Base-by-base conservation (phyloP, 2,797 vertebrate genomes). In the Lacerta viridis region DNA sequence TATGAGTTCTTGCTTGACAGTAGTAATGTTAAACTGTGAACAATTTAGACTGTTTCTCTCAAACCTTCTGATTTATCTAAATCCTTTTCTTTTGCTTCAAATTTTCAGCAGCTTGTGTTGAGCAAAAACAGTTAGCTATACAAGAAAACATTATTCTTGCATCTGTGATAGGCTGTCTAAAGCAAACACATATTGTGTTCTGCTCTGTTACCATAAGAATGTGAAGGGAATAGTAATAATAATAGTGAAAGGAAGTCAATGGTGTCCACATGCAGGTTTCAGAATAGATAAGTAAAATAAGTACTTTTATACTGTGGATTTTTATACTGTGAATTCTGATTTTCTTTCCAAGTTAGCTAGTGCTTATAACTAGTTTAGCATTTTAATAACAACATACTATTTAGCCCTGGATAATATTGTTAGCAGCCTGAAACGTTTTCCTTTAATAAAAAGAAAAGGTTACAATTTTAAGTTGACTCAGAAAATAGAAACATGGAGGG, bases 1-100 rank as follows among this genome's bases (percentile, higher is more conserved):
- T 92, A 89, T 95, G 87, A 92, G 87, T 91, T 96, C 61, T 93
- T 95, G 85, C 89, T 88, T 96, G 95, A 94, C 95, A 96, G 89
- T 15, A 0, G 80, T 95, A 94, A 94, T 92, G 92, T 93, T 96
- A 94, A 95, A 95, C 88, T 94, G 85, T 92, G 93, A 95, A 94
- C 69, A 93, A 92, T 95, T 93, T 94, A 90, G 90, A 83, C 90
- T 92, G 84, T 93, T 96, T 90, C 92, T 95, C 90, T 95, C 92
- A 94, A 95, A 93, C 93, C 88, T 92, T 46, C 43, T 95, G 92
- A 95, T 96, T 80, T 95, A 95, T 92, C 80, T 93, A 87, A 86
- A 0, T 71, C 92, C 80, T 80, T 93, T 95, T 93, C 72, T 78
- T 94, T 92, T 89, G 23, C 43, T 94, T 96, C 94, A 94, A 81